These are phyloP conservation scores for Myiothlypis coronata DNA, from an alignment of 2,797 vertebrate genomes.

Conservation along the genomic window DNA sequence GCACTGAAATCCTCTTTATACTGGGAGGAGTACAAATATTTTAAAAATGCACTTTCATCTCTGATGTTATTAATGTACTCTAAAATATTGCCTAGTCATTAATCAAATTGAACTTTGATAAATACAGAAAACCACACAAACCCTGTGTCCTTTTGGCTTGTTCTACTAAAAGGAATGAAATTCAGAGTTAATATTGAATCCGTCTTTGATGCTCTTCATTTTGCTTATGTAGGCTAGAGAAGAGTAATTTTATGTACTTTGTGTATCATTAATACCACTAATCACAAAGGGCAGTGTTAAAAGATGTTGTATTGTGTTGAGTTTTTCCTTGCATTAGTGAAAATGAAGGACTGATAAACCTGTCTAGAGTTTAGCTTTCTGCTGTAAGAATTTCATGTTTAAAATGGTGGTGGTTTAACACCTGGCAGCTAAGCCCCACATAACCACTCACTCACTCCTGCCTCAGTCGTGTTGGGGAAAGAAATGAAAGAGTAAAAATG, in stretches of 20 bases:
- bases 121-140: background rate
- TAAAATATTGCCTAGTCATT: constrained; percentile 60
- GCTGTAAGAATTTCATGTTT: background rate
- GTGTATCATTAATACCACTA: background rate
- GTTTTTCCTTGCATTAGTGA: background rate
- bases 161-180: background rate
- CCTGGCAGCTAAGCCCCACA: background rate
- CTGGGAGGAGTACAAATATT: constrained; percentile 16
- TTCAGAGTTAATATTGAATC: background rate
- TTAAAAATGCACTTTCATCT: constrained; percentile 45
- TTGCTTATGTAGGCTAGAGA: background rate
- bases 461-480: background rate
- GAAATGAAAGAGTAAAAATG: background rate
- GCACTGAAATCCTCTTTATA: constrained; percentile 59
- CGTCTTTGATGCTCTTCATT: background rate
- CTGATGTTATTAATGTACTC: constrained; percentile 50
- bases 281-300: background rate
- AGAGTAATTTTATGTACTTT: background rate
- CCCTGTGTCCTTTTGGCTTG: background rate
- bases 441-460: background rate
- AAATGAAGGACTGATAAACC: background rate
- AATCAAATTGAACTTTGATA: constrained; percentile 59
- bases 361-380: background rate
- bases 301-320: background rate
- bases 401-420: background rate